phyloP scores from a whole-genome alignment of 2,888 invertebrate species.

The Aradus depressus region DNA sequence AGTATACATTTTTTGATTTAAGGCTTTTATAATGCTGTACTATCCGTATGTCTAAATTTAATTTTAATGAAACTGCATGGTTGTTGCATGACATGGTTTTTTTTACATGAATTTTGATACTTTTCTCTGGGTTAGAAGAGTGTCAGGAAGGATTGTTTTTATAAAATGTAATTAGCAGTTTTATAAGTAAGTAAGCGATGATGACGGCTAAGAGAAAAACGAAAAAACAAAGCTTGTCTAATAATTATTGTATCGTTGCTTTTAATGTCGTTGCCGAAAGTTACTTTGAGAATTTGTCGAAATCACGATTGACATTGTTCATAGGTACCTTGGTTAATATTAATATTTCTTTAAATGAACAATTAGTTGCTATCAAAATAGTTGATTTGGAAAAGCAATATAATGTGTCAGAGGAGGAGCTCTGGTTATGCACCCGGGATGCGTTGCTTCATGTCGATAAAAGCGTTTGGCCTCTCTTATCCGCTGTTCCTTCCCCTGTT shows the following conservation, averaged over 20 bases:
- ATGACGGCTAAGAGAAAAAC: conserved; percentile 18
- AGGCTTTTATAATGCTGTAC: background rate
- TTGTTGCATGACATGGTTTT: conserved; percentile 16
- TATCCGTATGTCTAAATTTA: conserved; percentile 9
- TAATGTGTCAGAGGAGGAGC: conserved; percentile 26
- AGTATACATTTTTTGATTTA: background rate
- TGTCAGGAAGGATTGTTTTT: background rate
- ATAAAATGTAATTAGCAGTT: conserved; percentile 1
- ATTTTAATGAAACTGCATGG: conserved; percentile 13
- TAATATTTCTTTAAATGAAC: conserved; percentile 20
- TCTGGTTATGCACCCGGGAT: conserved; percentile 28
- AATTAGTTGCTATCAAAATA: conserved; percentile 27
- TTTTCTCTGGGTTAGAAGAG: background rate
- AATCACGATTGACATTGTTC: conserved; percentile 1
- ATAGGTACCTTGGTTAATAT: conserved; percentile 28
- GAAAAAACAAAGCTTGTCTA: conserved; percentile 17
- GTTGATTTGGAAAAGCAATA: conserved; percentile 25
- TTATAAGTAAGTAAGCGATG: conserved; percentile 5
- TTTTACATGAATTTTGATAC: conserved; percentile 2
- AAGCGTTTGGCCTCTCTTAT: conserved; percentile 28
- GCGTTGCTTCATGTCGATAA: conserved; percentile 28
- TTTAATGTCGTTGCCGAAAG: conserved; percentile 21
- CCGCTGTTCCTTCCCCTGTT: conserved; percentile 27
- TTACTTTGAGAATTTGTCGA: background rate
- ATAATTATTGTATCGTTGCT: conserved; percentile 22